A percentile compares a stretch with the other conserved stretches of the same genome.
Evolutionary conservation across 2,797 vertebrate genomes (phyloP).

Genomic region (Sorex maritimensis): DNA sequence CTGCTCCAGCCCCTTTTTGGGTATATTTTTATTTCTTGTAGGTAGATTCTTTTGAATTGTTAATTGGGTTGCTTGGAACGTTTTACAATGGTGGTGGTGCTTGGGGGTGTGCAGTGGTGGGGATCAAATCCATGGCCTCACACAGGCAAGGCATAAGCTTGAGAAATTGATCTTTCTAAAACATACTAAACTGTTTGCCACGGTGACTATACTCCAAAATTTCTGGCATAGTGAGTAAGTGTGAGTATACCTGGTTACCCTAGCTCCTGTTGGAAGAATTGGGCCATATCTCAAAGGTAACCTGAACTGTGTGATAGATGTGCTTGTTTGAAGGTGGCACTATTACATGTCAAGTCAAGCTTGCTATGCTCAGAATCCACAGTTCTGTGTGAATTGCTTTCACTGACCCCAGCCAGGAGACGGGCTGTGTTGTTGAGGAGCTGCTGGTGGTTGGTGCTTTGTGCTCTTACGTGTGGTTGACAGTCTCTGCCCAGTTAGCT

Average conservation of each 20-base stretch:
- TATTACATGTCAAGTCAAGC: no score
- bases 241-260: no score
- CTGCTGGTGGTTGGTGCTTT: not conserved
- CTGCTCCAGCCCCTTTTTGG: not conserved
- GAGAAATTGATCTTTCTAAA: not conserved
- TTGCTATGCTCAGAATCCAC: no score
- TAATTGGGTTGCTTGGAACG: conserved; percentile 24
- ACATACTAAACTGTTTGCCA: conserved; percentile 29
- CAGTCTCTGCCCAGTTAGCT: not conserved
- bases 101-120: no score
- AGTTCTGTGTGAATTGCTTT: no score
- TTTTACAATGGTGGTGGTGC: not conserved
- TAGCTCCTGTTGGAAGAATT: no score
- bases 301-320: no score
- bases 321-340: no score
- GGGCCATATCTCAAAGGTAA: no score
- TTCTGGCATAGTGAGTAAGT: not conserved
- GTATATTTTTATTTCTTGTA: conserved; percentile 2
- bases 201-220: conserved; percentile 19
- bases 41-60: conserved; percentile 1
- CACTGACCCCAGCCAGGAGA: no score
- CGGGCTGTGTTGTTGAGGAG: not conserved
- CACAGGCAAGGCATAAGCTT: no score
- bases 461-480: not conserved
- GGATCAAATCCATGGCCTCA: no score